Conservation (phyloP, 2,797 vertebrate species). For the Urosaurus nigricauda region DNA sequence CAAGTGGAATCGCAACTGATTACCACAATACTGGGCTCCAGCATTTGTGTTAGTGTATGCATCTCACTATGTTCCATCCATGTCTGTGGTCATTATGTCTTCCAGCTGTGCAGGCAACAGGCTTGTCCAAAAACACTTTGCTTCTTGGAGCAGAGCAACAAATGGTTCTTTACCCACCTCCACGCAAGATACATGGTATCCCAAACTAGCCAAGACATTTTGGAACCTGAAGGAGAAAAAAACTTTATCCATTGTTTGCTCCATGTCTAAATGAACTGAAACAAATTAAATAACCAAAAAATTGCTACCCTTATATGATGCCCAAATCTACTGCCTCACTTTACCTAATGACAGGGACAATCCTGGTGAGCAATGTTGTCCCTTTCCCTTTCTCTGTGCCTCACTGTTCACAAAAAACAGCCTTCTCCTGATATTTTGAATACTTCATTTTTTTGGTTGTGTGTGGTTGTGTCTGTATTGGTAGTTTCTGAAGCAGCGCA, state of each 20-base stretch:
- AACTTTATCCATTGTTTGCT: no score
- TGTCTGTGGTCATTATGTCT: no score
- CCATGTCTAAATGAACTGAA: neutral
- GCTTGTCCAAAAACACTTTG: neutral
- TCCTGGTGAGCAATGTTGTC: neutral
- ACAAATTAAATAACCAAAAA: neutral
- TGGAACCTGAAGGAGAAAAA: neutral
- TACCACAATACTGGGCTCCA: neutral
- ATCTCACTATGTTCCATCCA: neutral
- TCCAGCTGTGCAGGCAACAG: neutral
- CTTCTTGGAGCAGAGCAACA: no score
- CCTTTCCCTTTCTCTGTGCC: neutral
- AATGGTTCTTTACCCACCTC: no score
- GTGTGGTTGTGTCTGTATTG: neutral
- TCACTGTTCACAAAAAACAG: neutral
- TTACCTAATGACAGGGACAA: neutral
- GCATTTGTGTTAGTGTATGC: neutral
- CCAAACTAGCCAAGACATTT: neutral
- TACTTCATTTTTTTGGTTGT: no score
- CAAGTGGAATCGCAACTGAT: neutral
- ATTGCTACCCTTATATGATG: neutral
- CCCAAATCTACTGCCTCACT: neutral
- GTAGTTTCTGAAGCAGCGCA: neutral
- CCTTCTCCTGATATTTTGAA: neutral
- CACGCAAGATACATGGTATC: neutral